Percentiles rank a stretch among this genome's conserved stretches.
Conservation (phyloP, 2,113 vertebrate species). For the Albula glossodonta region DNA sequence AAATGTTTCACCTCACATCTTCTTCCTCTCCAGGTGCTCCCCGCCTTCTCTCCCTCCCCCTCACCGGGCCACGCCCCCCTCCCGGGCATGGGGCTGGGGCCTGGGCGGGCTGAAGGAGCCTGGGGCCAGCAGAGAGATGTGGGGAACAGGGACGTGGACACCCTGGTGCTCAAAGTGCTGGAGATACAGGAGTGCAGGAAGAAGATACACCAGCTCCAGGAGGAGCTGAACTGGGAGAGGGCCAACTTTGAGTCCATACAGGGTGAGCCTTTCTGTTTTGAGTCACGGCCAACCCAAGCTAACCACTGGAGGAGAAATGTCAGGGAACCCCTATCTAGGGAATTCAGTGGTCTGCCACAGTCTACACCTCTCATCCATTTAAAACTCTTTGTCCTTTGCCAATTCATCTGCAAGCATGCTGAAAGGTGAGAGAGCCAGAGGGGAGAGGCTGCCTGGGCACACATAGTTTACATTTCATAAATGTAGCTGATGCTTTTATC, state of each 20-base stretch:
- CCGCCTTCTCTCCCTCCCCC: not conserved
- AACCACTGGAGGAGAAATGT: no score
- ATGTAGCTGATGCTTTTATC: no score
- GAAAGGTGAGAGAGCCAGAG: no score
- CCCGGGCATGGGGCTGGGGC: not conserved
- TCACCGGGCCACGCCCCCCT: conserved; percentile 1
- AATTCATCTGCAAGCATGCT: no score
- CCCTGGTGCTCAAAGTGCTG: conserved; percentile 59
- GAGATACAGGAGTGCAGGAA: conserved; percentile 64
- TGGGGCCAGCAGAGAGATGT: not conserved
- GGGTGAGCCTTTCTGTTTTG: conserved; percentile 42
- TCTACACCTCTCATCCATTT: no score
- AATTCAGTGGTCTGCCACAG: no score
- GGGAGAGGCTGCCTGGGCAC: no score
- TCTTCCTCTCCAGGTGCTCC: not conserved
- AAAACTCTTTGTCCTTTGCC: no score
- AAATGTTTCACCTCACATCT: not conserved
- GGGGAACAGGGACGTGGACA: conserved; percentile 40
- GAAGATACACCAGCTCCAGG: conserved; percentile 63
- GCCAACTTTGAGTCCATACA: conserved; percentile 63
- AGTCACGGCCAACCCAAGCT: not conserved
- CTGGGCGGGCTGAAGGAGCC: not conserved
- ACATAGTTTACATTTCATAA: no score
- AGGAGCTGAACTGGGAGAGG: conserved; percentile 71
- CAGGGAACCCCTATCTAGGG: no score